phyloP scores from a whole-genome alignment of 1,140 invertebrate genomes.

The Cherax destructor region DNA sequence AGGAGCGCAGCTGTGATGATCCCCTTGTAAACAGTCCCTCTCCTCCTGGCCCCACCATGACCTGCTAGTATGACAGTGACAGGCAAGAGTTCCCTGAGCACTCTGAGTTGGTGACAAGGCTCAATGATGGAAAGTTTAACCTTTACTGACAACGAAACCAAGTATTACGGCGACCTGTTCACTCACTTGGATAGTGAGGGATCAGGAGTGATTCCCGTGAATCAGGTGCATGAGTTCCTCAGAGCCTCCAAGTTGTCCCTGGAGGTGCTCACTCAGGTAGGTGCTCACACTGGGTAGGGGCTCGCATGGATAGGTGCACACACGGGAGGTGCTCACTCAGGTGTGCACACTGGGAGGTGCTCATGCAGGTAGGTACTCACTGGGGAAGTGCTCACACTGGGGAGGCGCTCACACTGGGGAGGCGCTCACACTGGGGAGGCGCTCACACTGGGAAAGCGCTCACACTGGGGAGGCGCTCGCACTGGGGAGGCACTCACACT shows the following conservation, averaged over 20 bases:
- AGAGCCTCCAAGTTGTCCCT: constrained; percentile 48
- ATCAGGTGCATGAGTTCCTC: constrained; percentile 60
- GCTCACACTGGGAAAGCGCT: too few relatives aligned
- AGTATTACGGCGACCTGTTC: constrained; percentile 58
- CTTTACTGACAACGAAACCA: constrained; percentile 60
- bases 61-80: constrained; percentile 33
- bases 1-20: background rate
- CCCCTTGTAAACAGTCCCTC: background rate
- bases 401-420: too few relatives aligned
- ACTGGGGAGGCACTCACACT: too few relatives aligned
- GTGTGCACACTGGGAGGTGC: too few relatives aligned
- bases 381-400: too few relatives aligned
- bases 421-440: too few relatives aligned
- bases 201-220: constrained; percentile 40
- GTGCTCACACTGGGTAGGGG: background rate
- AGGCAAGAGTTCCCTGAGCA: background rate
- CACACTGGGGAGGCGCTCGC: too few relatives aligned
- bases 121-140: constrained; percentile 55
- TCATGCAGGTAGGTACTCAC: too few relatives aligned
- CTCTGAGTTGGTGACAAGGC: background rate
- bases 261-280: constrained; percentile 47
- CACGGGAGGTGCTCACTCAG: too few relatives aligned
- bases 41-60: background rate
- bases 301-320: too few relatives aligned
- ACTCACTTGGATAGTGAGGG: constrained; percentile 55